Conservation (phyloP, 1,140 invertebrate species). For the Aphelenchoides besseyi region DNA sequence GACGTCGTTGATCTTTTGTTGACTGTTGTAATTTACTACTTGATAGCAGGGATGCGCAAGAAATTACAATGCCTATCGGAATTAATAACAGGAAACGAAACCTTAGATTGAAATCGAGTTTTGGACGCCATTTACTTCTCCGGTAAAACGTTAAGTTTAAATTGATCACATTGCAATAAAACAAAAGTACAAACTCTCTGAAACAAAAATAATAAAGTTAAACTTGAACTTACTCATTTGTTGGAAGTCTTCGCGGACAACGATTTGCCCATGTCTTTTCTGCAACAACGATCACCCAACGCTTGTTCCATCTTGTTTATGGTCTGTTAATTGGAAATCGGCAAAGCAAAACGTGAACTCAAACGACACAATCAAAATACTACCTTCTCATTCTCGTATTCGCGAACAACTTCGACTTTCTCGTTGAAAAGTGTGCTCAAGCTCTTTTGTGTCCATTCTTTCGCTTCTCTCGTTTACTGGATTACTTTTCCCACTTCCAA, state of each 20-base stretch:
- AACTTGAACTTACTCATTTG: neutral
- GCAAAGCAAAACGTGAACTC: constrained; percentile 66
- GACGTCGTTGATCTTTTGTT: too few relatives aligned
- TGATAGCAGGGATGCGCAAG: too few relatives aligned
- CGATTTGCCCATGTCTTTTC: constrained; percentile 84
- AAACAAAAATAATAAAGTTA: too few relatives aligned
- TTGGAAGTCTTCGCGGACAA: constrained; percentile 61
- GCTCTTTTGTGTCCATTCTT: constrained; percentile 92
- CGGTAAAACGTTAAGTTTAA: too few relatives aligned
- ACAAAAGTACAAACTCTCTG: too few relatives aligned
- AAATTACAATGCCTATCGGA: too few relatives aligned
- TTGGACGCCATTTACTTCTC: too few relatives aligned
- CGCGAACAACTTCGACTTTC: constrained; percentile 88
- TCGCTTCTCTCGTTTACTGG: constrained; percentile 84
- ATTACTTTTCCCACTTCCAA: constrained; percentile 67
- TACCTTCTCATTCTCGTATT: constrained; percentile 66
- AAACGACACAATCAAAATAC: constrained; percentile 29
- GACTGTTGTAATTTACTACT: too few relatives aligned
- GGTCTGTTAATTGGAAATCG: constrained; percentile 88
- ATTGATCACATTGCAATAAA: too few relatives aligned
- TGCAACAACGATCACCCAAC: constrained; percentile 82
- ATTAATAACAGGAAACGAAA: too few relatives aligned
- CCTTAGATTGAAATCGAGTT: too few relatives aligned
- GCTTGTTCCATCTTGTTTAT: constrained; percentile 89
- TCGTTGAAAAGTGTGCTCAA: constrained; percentile 95